Evolutionary conservation across 2,797 vertebrate species (phyloP).

Genomic region (Rachycentron canadum): DNA sequence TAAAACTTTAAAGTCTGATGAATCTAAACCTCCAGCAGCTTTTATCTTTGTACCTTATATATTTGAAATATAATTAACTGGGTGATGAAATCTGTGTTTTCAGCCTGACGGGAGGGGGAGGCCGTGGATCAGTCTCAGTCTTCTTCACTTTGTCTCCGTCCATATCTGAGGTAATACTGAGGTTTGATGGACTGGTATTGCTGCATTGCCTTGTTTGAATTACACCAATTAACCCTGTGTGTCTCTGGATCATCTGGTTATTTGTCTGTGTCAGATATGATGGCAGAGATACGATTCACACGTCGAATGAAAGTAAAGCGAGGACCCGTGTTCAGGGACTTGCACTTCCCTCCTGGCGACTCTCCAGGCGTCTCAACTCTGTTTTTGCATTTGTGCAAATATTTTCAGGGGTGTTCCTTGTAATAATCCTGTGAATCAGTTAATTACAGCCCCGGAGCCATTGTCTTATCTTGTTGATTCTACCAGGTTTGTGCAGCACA

Average conservation of each 20-base stretch:
- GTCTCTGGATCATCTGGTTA: slow-evolving; percentile 23
- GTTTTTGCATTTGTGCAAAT: slow-evolving; percentile 48
- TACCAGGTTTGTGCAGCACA: neutral
- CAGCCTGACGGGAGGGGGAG: neutral
- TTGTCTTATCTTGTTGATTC: slow-evolving; percentile 48
- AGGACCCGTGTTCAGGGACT: slow-evolving; percentile 21
- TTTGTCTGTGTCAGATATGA: slow-evolving; percentile 40
- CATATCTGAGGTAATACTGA: slow-evolving; percentile 1
- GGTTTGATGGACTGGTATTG: slow-evolving; percentile 23
- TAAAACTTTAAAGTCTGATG: neutral
- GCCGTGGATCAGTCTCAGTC: neutral
- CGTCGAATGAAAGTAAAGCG: slow-evolving; percentile 52
- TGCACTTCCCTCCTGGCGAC: slow-evolving; percentile 51
- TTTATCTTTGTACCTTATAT: neutral
- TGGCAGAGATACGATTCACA: slow-evolving; percentile 18
- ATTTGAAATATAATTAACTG: neutral
- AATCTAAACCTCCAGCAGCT: neutral
- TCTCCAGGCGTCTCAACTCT: slow-evolving; percentile 42
- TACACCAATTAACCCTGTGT: neutral
- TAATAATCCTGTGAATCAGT: slow-evolving; percentile 40
- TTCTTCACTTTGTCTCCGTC: neutral
- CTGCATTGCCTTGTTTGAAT: neutral
- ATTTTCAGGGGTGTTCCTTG: slow-evolving; percentile 39
- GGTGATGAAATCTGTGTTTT: neutral
- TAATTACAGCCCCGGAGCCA: slow-evolving; percentile 48